Evolutionary conservation across 2,797 vertebrate species (phyloP).

Genomic region (Dallia pectoralis): DNA sequence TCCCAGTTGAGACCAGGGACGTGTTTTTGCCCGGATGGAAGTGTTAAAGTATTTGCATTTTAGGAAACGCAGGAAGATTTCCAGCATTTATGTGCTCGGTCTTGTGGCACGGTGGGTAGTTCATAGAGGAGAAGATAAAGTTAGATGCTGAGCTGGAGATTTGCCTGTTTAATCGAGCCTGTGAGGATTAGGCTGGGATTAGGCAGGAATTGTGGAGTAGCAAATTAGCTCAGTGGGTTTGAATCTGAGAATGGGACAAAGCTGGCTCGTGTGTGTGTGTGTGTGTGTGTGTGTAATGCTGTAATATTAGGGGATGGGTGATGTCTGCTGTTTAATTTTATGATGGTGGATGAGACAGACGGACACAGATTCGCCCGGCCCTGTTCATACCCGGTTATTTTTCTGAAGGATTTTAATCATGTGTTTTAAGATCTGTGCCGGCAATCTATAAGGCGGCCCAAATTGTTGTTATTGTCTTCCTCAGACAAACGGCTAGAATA

Average conservation of each 20-base stretch:
- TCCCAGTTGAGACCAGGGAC: neutral
- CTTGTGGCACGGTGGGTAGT: neutral
- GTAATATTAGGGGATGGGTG: conserved; percentile 13
- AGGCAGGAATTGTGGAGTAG: conserved; percentile 69
- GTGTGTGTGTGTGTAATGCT: conserved; percentile 5
- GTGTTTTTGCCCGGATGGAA: neutral
- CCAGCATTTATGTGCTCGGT: neutral
- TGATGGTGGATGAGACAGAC: neutral
- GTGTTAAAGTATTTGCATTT: neutral
- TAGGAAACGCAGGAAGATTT: neutral
- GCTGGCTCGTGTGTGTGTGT: conserved; percentile 56
- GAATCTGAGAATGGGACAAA: conserved; percentile 73
- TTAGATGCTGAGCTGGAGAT: conserved; percentile 69
- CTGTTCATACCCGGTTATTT: neutral
- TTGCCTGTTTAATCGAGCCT: conserved; percentile 74
- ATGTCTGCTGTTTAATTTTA: conserved; percentile 21
- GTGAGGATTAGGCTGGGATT: conserved; percentile 76
- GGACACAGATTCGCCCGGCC: neutral
- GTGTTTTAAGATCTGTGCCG: neutral
- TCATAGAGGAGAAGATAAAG: conserved; percentile 43
- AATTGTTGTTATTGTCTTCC: neutral
- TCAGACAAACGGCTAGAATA: neutral
- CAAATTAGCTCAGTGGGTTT: conserved; percentile 76
- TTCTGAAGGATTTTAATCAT: neutral
- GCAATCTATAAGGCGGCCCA: neutral